Percentiles rank a stretch among this genome's conserved stretches.
phyloP scores from a whole-genome alignment of 2,888 invertebrate species.

The Acanthosepion pharaonis region DNA sequence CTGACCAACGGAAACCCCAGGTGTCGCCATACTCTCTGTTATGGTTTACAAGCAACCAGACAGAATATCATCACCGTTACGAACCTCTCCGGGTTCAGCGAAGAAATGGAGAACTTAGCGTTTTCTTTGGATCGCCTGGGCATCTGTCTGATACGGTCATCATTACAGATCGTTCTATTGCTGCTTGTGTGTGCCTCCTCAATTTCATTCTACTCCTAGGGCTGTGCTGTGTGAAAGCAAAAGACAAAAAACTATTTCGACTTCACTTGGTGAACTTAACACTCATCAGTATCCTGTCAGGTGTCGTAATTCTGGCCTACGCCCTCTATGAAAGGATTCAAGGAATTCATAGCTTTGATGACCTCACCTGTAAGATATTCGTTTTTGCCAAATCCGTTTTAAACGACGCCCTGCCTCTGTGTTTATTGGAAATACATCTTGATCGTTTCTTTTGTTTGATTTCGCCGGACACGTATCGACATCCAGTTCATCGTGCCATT shows the following conservation, averaged over 20 bases:
- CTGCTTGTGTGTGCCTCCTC: constrained; percentile 37
- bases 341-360: not conserved
- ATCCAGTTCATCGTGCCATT: constrained; percentile 44
- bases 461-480: constrained; percentile 41
- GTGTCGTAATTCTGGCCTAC: constrained; percentile 41
- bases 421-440: constrained; percentile 45
- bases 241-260: constrained; percentile 43
- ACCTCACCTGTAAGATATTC: constrained; percentile 42
- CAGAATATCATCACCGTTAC: not conserved
- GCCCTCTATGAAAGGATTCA: constrained; percentile 15
- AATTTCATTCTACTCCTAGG: constrained; percentile 40
- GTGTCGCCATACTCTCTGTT: not conserved
- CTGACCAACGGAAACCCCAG: constrained; percentile 37
- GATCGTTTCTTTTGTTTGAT: constrained; percentile 46
- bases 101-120: not conserved
- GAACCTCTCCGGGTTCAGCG: not conserved
- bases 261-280: constrained; percentile 40
- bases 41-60: not conserved
- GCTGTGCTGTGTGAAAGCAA: constrained; percentile 23
- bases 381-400: constrained; percentile 34
- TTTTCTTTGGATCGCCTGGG: not conserved
- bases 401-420: constrained; percentile 43
- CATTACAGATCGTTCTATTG: constrained; percentile 43
- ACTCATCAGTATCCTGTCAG: constrained; percentile 41
- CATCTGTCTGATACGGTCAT: constrained; percentile 35